These are phyloP conservation scores for Sarcophaga rosellei DNA, from an alignment of 2,888 invertebrate genomes.

Conservation along the genomic window DNA sequence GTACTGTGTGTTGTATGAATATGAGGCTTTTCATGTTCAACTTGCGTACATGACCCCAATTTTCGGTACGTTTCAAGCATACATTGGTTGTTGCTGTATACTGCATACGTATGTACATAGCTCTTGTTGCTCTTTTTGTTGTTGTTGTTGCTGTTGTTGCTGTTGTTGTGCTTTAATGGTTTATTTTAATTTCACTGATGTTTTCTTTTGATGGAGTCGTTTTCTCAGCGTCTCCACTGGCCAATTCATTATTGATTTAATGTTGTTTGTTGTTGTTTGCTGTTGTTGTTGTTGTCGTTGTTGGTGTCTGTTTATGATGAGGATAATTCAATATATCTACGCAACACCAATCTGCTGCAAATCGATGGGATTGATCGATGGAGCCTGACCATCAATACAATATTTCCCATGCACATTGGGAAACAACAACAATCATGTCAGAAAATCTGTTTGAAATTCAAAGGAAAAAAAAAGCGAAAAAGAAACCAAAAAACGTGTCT, in stretches of 20 bases:
- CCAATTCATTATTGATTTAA: slow-evolving; percentile 58
- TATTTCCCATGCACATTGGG: background rate
- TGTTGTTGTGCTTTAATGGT: background rate
- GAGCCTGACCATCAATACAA: slow-evolving; percentile 25
- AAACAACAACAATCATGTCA: background rate
- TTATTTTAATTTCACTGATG: slow-evolving; percentile 15
- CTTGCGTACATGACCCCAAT: slow-evolving; percentile 73
- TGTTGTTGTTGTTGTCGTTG: too few relatives aligned
- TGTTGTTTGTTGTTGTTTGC: slow-evolving; percentile 20
- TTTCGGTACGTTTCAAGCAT: slow-evolving; percentile 67
- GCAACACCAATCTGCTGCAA: slow-evolving; percentile 64
- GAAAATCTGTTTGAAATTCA: background rate
- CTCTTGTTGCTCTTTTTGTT: slow-evolving; percentile 24
- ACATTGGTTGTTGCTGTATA: slow-evolving; percentile 58
- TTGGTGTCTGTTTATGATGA: slow-evolving; percentile 43
- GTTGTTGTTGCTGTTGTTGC: slow-evolving; percentile 16
- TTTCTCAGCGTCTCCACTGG: slow-evolving; percentile 45
- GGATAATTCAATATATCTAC: slow-evolving; percentile 59
- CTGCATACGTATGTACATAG: too few relatives aligned
- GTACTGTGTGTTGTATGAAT: background rate
- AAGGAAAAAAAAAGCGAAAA: background rate
- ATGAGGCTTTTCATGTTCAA: background rate
- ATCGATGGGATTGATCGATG: slow-evolving; percentile 59
- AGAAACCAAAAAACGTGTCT: background rate
- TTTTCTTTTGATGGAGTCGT: slow-evolving; percentile 26